These are phyloP conservation scores for Coryphaenoides rupestris DNA, from an alignment of 2,113 vertebrate species.

Conservation along the genomic window DNA sequence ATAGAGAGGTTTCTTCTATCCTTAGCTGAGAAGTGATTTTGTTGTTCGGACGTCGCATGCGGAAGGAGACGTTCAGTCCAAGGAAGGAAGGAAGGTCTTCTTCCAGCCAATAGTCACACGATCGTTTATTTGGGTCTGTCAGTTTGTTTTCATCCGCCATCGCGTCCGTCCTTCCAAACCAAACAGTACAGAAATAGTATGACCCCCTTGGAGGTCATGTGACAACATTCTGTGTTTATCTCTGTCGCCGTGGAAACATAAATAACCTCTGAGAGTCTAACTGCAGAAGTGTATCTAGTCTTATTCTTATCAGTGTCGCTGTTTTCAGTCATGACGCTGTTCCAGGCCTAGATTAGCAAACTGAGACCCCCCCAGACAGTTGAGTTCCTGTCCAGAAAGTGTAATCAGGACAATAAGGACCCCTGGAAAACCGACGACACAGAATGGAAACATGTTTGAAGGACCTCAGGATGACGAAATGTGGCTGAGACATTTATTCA, in stretches of 20 bases:
- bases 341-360: neutral
- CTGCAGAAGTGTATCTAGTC: neutral
- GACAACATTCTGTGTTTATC: conserved; percentile 39
- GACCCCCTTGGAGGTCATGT: conserved; percentile 29
- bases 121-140: conserved; percentile 18
- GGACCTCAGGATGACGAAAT: too few species aligned
- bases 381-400: too few species aligned
- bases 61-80: conserved; percentile 36
- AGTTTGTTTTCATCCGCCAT: conserved; percentile 18
- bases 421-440: too few species aligned
- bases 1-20: conserved; percentile 24
- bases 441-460: too few species aligned
- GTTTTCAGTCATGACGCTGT: neutral
- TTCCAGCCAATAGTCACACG: conserved; percentile 56
- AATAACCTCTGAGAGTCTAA: conserved; percentile 25
- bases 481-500: too few species aligned
- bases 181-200: conserved; percentile 62
- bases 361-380: too few species aligned
- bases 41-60: conserved; percentile 19
- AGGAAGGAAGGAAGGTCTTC: conserved; percentile 60
- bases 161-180: conserved; percentile 42
- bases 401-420: too few species aligned
- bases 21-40: conserved; percentile 21
- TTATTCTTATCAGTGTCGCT: neutral
- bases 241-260: conserved; percentile 31